phyloP scores from a whole-genome alignment of 1,140 invertebrate species.

The Caenorhabditis latens region DNA sequence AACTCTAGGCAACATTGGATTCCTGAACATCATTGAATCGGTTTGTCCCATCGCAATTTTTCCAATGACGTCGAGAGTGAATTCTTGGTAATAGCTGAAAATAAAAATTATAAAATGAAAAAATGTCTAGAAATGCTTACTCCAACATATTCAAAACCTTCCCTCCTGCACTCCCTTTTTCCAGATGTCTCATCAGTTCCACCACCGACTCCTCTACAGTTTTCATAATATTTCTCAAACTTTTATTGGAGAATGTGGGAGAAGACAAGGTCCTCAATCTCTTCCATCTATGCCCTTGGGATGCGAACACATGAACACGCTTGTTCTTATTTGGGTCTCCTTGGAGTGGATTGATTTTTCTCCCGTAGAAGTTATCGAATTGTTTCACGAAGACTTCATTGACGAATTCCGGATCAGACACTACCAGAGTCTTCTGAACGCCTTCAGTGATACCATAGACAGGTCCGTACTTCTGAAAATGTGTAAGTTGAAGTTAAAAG shows the following conservation, averaged over 20 bases:
- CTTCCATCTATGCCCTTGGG: conserved; percentile 74
- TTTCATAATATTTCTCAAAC: conserved; percentile 75
- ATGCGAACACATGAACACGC: conserved; percentile 65
- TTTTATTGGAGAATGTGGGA: conserved; percentile 78
- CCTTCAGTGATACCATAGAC: conserved; percentile 44
- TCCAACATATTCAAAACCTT: neutral
- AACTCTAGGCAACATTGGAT: conserved; percentile 4
- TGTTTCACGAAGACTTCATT: conserved; percentile 79
- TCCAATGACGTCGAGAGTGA: conserved; percentile 44
- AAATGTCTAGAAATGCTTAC: neutral
- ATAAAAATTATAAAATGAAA: neutral
- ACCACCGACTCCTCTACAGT: conserved; percentile 44
- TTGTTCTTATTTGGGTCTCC: conserved; percentile 58
- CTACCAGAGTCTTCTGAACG: conserved; percentile 76
- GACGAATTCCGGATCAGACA: conserved; percentile 77
- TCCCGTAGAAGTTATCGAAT: conserved; percentile 78
- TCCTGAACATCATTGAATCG: conserved; percentile 27
- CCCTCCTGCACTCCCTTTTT: neutral
- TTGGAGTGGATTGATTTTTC: conserved; percentile 74
- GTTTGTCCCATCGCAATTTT: conserved; percentile 51
- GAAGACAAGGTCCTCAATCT: conserved; percentile 77
- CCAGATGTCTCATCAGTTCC: neutral
- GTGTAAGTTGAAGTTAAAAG: too few species aligned
- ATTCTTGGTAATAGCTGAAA: conserved; percentile 41
- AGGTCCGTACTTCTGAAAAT: conserved; percentile 28